These are phyloP conservation scores for Intellagama lesueurii DNA, from an alignment of 2,797 vertebrate genomes.

Conservation along the genomic window DNA sequence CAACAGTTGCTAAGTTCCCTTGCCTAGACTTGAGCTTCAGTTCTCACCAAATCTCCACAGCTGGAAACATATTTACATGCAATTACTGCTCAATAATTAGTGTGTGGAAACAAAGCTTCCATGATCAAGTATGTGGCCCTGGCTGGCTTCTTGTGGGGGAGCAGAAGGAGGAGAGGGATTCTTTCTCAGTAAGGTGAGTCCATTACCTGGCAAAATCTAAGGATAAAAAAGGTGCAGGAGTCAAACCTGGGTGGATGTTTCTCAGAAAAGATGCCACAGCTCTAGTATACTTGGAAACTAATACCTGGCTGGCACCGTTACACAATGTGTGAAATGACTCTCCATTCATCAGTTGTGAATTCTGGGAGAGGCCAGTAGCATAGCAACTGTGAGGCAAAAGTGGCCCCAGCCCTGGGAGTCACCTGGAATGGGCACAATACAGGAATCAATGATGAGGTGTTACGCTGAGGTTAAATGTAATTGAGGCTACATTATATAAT, in stretches of 20 bases:
- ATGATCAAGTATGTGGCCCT: neutral
- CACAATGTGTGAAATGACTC: no score
- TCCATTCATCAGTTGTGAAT: no score
- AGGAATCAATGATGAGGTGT: neutral
- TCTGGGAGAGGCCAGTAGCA: neutral
- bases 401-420: no score
- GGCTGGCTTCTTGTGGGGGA: neutral
- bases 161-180: neutral
- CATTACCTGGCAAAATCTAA: neutral
- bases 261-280: neutral
- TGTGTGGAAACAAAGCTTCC: constrained; percentile 39
- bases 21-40: constrained; percentile 23
- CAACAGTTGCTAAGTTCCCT: constrained; percentile 59
- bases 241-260: neutral
- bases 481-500: no score
- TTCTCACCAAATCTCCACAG: constrained; percentile 49
- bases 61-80: constrained; percentile 66
- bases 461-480: neutral
- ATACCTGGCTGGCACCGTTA: neutral
- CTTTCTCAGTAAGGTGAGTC: neutral
- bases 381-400: neutral
- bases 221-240: neutral
- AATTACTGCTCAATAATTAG: constrained; percentile 73
- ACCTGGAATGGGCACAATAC: no score
- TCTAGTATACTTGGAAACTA: neutral